Evolutionary conservation across 2,888 invertebrate species (phyloP).

Genomic region (Sepiola atlantica): DNA sequence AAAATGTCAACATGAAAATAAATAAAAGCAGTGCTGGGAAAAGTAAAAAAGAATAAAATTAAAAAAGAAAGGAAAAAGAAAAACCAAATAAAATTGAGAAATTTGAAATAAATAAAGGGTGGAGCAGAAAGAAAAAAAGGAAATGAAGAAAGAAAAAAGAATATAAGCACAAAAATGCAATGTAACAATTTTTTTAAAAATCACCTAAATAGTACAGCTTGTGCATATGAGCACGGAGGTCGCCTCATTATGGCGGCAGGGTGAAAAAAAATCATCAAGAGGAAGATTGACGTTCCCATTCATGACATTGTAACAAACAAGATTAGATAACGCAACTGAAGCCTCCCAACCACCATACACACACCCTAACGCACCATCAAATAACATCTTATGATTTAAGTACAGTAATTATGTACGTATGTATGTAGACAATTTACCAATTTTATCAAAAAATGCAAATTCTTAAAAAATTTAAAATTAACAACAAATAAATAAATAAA

Average conservation of each 20-base stretch:
- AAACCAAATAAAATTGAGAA: too few species aligned
- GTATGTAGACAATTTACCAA: neutral
- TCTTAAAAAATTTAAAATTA: neutral
- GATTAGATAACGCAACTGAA: neutral
- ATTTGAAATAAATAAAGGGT: too few species aligned
- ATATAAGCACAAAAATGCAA: too few species aligned
- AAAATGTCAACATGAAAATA: neutral
- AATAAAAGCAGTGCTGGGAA: neutral
- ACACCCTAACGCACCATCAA: neutral
- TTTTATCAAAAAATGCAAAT: neutral
- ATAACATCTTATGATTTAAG: neutral
- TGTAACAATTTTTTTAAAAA: too few species aligned
- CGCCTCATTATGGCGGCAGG: neutral
- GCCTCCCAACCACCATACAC: neutral
- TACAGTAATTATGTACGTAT: neutral
- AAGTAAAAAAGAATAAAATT: neutral
- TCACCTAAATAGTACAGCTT: too few species aligned
- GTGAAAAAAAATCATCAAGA: neutral
- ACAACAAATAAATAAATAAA: neutral
- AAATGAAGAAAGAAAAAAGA: too few species aligned
- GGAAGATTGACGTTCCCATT: neutral
- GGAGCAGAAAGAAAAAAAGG: too few species aligned
- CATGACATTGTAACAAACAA: neutral
- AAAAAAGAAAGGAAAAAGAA: too few species aligned
- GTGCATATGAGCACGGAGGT: too few species aligned